Evolutionary conservation across 1,140 invertebrate genomes (phyloP), one percentile per base, ranked within the genome.

Genomic region (Sitodiplosis mosellana): DNA sequence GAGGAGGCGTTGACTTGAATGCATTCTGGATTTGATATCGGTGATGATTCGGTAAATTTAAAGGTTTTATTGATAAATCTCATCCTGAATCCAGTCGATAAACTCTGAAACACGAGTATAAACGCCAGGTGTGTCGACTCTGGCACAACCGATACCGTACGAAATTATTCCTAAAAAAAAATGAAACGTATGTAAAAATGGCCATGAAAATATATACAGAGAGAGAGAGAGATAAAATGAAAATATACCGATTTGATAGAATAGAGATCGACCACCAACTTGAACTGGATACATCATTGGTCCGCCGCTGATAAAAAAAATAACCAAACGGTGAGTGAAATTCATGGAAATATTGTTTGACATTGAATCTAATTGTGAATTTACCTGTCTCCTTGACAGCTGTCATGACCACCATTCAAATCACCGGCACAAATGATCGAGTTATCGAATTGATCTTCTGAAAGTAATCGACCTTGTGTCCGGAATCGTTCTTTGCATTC

Each of bases 341-440:
- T n/a, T n/a, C n/a, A n/a, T n/a, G n/a, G n/a, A n/a, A n/a, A n/a
- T n/a, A n/a, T n/a, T n/a, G n/a, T n/a, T n/a, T n/a, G n/a, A n/a
- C n/a, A n/a, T n/a, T n/a, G n/a, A n/a, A n/a, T n/a, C n/a, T n/a
- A n/a, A n/a, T n/a, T n/a, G n/a, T n/a, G n/a, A n/a, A n/a, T n/a
- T n/a, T n/a, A n/a, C n/a, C n/a, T n/a, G 46, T 45, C 54, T 61
- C 75, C 78, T 62, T 85, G 79, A 57, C 87, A 90, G 8, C 85
- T 77, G 61, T 90, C 87, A 58, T 81, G 81, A 15, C 80, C 79
- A 1, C 84, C 85, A 3, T 58, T 49, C 19, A 70, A 57, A 49
- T 69, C 76, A 14, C 85, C 86, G 3, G 86, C 88, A 56, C 87
- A 92, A 1, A 91, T 34, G 8, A 86, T 73, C 0, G 72, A 69